phyloP scores from a whole-genome alignment of 1,140 invertebrate genomes.

The Drosophila eugracilis region DNA sequence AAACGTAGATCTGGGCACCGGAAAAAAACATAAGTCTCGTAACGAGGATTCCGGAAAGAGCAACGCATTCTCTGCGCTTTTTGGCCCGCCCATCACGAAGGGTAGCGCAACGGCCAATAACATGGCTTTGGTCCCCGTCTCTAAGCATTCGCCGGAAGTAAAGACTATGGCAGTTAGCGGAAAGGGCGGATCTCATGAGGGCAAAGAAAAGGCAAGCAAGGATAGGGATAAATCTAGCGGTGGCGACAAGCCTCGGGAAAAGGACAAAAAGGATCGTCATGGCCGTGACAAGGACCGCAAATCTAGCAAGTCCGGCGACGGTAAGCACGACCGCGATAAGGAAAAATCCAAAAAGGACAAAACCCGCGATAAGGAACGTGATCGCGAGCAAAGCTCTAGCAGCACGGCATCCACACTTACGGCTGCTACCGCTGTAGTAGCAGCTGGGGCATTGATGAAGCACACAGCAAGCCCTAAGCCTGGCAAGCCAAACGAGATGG shows the following conservation, averaged over 20 bases:
- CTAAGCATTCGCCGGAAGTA: slow-evolving; percentile 85
- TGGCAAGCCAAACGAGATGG: slow-evolving; percentile 54
- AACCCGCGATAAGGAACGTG: slow-evolving; percentile 87
- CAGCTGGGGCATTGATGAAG: slow-evolving; percentile 84
- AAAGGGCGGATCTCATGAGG: slow-evolving; percentile 40
- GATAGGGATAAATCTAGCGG: slow-evolving; percentile 74
- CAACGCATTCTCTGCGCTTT: slow-evolving; percentile 90
- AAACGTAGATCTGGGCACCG: slow-evolving; percentile 76
- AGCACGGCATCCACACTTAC: slow-evolving; percentile 12
- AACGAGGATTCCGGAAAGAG: slow-evolving; percentile 86
- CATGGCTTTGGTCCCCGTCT: slow-evolving; percentile 8
- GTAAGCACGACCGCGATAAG: slow-evolving; percentile 87
- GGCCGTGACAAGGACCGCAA: slow-evolving; percentile 87
- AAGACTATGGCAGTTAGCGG: slow-evolving; percentile 65
- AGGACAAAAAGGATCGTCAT: slow-evolving; percentile 88
- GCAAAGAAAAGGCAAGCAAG: slow-evolving; percentile 72
- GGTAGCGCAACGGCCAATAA: slow-evolving; percentile 77
- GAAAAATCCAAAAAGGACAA: slow-evolving; percentile 89
- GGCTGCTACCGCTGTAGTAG: background rate
- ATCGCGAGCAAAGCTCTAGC: slow-evolving; percentile 87
- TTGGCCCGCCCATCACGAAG: slow-evolving; percentile 92
- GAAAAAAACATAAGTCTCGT: slow-evolving; percentile 89
- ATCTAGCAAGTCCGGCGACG: slow-evolving; percentile 80
- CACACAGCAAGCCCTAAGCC: slow-evolving; percentile 86
- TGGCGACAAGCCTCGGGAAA: slow-evolving; percentile 80